Base-by-base conservation (phyloP, 2,888 invertebrate species). In the Cheilosia vernalis region DNA sequence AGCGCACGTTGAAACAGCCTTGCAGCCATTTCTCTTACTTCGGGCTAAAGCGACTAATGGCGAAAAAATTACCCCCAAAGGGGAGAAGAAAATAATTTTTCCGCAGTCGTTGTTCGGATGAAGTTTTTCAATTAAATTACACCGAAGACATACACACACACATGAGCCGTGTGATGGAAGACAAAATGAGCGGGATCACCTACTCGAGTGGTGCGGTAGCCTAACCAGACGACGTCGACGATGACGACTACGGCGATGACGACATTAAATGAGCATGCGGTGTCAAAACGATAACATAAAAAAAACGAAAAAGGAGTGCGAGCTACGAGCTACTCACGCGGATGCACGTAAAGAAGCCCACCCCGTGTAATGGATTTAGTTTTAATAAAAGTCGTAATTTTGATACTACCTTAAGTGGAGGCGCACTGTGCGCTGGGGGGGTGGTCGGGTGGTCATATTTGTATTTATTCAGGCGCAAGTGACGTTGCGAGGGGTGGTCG, bases 121-220 rank as follows among this genome's bases (percentile, higher is more conserved):
- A 78, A 83, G 83, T 83, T 83, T 83, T 83, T 83, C 83, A 83
- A 83, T 83, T 83, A 78, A 83, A 83, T 83, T 78, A 83, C 83
- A 83, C 82, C 49, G 30, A 72, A 61, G 66, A 72, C 66, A 72
- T 40, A 49, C 40, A 77, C 60, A 58, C 21, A 55, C 49, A 37
- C 27, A 19, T 5, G 5, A 17, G 15, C 7, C 44, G 51, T 60
- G 70, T 44, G 21, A 40, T 56, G 55, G 24, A 37, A 73, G 60
- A 72, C 61, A 56, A 73, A 66, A 24, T 10, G 13, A 4, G 47
- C 19, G 19, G 64, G 21, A 70, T 61, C 49, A 72, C 58, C 76
- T 51, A 5, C 17, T 49, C 21, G 1, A 53, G 53, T 40, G 49
- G 49, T 55, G 27, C 7, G 13, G n/a, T 37, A 58, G 40, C 63